phyloP scores from a whole-genome alignment of 1,140 invertebrate species.

The Drosophila tristis region DNA sequence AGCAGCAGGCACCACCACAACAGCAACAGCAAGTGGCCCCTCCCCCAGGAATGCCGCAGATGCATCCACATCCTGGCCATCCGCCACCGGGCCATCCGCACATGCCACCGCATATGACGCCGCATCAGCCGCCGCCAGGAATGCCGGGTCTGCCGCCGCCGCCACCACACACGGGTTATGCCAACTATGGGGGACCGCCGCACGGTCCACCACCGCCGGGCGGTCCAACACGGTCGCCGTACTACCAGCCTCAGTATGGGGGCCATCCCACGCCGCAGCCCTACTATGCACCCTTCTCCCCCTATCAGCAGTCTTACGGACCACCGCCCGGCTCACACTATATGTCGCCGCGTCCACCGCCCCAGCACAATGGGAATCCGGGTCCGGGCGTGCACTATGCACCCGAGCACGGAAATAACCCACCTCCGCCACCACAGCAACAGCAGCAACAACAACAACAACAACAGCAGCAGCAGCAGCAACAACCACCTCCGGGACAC shows the following conservation, averaged over 20 bases:
- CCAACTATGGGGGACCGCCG: conserved; percentile 76
- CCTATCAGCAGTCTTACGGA: conserved; percentile 88
- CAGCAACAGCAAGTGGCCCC: conserved; percentile 37
- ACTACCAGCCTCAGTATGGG: conserved; percentile 87
- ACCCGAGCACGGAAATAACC: conserved; percentile 43
- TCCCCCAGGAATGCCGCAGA: conserved; percentile 62
- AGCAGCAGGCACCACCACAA: conserved; percentile 15
- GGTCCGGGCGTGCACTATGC: conserved; percentile 51
- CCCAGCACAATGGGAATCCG: conserved; percentile 59
- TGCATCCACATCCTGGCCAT: conserved; percentile 74
- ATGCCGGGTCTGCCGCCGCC: conserved; percentile 85
- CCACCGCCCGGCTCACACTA: conserved; percentile 84
- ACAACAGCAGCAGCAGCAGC: conserved; percentile 20
- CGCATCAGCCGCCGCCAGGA: conserved; percentile 83
- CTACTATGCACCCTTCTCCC: conserved; percentile 85
- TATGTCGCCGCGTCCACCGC: conserved; percentile 69
- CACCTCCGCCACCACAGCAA: conserved; percentile 39
- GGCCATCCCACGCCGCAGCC: conserved; percentile 87
- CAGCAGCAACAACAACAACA: conserved; percentile 20
- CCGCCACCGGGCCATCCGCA: conserved; percentile 77
- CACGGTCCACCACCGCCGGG: conserved; percentile 84
- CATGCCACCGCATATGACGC: conserved; percentile 78
- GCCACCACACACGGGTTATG: conserved; percentile 83
- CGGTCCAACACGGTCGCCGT: conserved; percentile 87
- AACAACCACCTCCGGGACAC: conserved; percentile 18